Evolutionary conservation across 2,797 vertebrate species (phyloP), one percentile per base, ranked within the genome.

Genomic region (Apogon hyalosoma): DNA sequence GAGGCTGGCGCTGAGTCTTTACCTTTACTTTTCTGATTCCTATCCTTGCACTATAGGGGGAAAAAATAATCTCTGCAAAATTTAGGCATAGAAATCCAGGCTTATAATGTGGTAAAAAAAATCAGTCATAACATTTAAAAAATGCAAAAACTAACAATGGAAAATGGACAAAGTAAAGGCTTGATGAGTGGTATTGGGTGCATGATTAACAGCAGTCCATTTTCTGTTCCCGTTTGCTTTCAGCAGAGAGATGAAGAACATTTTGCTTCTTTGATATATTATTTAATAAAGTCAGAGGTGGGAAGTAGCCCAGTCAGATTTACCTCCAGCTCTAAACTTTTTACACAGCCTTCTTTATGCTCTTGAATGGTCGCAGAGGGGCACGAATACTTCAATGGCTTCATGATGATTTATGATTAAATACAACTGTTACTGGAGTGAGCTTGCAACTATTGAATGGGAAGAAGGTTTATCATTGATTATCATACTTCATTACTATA

Each of bases 241-340:
- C 58, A 57, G 60, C 46, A 45, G 13, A 66, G 31, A 31, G 24
- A 70, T 21, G 24, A 10, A 39, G 21, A 36, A 66, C 8, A 41
- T 69, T 47, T 65, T 16, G 36, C 45, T 53, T 43, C 16, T 59
- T 62, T 61, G 36, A 70, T 57, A 43, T 75, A 58, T 68, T n/a
- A 57, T 54, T 36, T 24, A 73, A 69, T 74, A 57, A 67, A 64
- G 5, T 11, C 16, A 70, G 39, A 8, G 31, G 1, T 50, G 50
- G 50, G 63, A 58, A 48, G 31, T 31, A 31, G 43, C 6, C 31
- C 46, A 45, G 51, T 33, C 7, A 33, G 31, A 33, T 33, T 33
- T 33, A 7, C 6, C 6, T 33, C 31, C 31, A 33, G 31, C 31
- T 33, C 7, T 33, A 33, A 33, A 33, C 31, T 7, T 33, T 33